Evolutionary conservation across 2,113 vertebrate genomes (phyloP).

Genomic region (Tinamus guttatus): DNA sequence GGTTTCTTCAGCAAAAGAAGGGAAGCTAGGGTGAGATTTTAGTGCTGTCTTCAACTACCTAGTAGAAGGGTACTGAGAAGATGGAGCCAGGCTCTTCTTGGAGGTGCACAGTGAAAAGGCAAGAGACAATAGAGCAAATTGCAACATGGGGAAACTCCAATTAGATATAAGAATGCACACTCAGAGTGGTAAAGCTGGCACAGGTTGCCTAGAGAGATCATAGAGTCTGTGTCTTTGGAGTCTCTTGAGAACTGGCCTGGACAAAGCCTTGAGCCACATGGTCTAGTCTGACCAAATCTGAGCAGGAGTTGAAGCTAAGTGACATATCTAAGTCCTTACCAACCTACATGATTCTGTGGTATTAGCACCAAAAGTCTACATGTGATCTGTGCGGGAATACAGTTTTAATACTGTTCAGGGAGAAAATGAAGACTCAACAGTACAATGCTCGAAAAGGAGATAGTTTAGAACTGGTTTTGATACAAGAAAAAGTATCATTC

Average conservation of each 20-base stretch:
- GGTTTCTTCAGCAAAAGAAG: neutral
- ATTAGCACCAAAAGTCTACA: accelerated
- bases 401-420: neutral
- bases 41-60: neutral
- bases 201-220: accelerated
- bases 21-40: neutral
- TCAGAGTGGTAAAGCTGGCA: neutral
- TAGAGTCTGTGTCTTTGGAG: neutral
- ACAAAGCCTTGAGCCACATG: accelerated
- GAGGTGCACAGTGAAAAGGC: neutral
- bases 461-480: neutral
- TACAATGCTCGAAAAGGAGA: neutral
- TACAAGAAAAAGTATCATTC: neutral
- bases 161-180: neutral
- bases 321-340: neutral
- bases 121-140: neutral
- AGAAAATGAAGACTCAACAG: neutral
- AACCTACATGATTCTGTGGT: neutral
- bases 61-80: neutral
- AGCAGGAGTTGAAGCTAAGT: neutral
- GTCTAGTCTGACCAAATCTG: neutral
- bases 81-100: neutral
- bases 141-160: neutral
- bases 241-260: neutral
- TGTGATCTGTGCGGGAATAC: neutral